Evolutionary conservation across 2,888 invertebrate genomes (phyloP), one percentile per base, ranked within the genome.

Genomic region (Cyclophora punctaria): DNA sequence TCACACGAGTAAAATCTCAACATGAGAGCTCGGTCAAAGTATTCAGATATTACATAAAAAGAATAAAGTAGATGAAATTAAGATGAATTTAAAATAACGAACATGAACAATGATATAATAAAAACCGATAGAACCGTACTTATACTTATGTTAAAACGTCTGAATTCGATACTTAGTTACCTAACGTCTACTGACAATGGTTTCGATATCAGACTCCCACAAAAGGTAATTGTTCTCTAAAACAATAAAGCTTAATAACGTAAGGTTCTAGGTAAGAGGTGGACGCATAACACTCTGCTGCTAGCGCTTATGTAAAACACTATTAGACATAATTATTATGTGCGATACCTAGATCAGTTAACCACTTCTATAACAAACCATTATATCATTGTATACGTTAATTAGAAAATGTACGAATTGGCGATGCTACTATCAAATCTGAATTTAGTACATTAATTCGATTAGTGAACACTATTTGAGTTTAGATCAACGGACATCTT

Each of bases 151-250:
- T 69, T 71, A 77, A 79, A 74, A 75, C 73, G 73, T 73, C 66
- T 53, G 79, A 83, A 84, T 74, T 70, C 68, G 83, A 85, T 71
- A 71, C 80, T 66, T 64, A 63, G 79, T 81, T 83, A 83, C 73
- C 74, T 79, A 83, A 82, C 72, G 71, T 75, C 73, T 77, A 76
- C 78, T 78, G 82, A 83, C 83, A 82, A 82, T 77, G 75, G 70
- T 66, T 65, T 71, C 81, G 78, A 80, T 81, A 80, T 72, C 73
- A 66, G 74, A 71, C 74, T 73, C 71, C 70, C 80, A 87, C 86
- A 87, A 88, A 86, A 81, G 86, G 85, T 84, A 82, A 87, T 87
- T 88, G 87, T 88, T 87, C 85, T 82, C 80, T 79, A 67, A 78
- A 85, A 86, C 85, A 85, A 87, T 86, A 78, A 83, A 79, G 80